Conservation (phyloP, 2,888 invertebrate genomes). For the Omphaloscelis lunosa region DNA sequence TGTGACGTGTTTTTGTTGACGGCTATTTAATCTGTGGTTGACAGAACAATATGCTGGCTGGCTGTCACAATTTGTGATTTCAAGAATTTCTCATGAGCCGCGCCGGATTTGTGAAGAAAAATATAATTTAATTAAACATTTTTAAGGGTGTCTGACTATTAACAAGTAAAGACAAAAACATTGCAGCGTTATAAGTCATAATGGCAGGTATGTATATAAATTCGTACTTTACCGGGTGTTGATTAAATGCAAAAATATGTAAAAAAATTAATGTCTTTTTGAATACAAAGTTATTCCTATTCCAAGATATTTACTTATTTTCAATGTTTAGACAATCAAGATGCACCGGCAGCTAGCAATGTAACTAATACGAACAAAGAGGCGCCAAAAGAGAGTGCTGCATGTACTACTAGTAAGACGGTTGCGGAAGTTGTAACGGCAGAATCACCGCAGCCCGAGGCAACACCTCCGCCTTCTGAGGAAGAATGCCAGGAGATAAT, state of each 20-base stretch:
- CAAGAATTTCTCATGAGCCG: slow-evolving; percentile 16
- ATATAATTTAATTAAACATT: background rate
- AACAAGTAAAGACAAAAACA: slow-evolving; percentile 11
- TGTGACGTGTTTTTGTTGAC: slow-evolving; percentile 2
- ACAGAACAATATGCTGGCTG: background rate
- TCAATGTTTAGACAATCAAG: slow-evolving; percentile 73
- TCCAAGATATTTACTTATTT: slow-evolving; percentile 18
- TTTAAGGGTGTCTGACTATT: background rate
- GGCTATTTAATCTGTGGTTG: background rate
- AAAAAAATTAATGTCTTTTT: no score
- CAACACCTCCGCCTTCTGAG: slow-evolving; percentile 76
- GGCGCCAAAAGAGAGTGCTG: slow-evolving; percentile 53
- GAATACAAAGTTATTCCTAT: slow-evolving; percentile 14
- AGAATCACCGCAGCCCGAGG: slow-evolving; percentile 75
- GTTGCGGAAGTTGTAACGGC: slow-evolving; percentile 59
- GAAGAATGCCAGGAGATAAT: slow-evolving; percentile 91
- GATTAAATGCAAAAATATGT: background rate
- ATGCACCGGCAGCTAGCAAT: slow-evolving; percentile 67
- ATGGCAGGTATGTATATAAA: slow-evolving; percentile 69
- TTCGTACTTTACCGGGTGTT: slow-evolving; percentile 22
- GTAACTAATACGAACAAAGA: slow-evolving; percentile 67
- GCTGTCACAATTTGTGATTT: slow-evolving; percentile 36
- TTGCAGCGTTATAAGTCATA: slow-evolving; percentile 9
- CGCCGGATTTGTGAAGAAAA: slow-evolving; percentile 11
- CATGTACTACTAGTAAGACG: slow-evolving; percentile 53